Evolutionary conservation across 2,888 invertebrate species (phyloP).

Genomic region (Heliconius charithonia): DNA sequence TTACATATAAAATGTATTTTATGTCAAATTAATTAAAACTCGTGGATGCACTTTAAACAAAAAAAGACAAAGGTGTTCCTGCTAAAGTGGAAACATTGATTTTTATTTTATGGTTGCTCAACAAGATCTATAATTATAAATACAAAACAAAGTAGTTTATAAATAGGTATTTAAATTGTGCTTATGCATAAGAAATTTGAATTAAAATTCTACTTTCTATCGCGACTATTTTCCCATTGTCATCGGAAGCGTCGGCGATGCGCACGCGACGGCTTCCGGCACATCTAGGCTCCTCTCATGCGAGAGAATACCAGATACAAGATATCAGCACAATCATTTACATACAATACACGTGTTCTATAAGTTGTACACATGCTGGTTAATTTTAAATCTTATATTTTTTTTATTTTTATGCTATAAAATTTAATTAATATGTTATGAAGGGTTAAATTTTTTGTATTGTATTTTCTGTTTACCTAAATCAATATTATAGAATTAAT

Average conservation of each 20-base stretch:
- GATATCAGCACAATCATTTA: constrained; percentile 22
- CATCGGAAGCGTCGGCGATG: constrained; percentile 54
- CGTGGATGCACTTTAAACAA: not conserved
- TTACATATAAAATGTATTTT: not conserved
- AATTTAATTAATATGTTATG: not conserved
- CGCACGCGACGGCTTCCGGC: constrained; percentile 69
- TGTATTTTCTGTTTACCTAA: not conserved
- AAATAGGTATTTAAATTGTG: not conserved
- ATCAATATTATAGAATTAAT: not conserved
- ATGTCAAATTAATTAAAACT: constrained; percentile 6
- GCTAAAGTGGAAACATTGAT: not conserved
- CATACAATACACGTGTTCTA: constrained; percentile 12
- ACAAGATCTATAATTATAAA: not conserved
- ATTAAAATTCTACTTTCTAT: constrained; percentile 56
- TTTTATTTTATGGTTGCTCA: not conserved
- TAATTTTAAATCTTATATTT: not conserved
- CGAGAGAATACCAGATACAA: constrained; percentile 53
- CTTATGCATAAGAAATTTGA: constrained; percentile 1
- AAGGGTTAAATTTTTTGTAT: not conserved
- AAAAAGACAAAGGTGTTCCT: not conserved
- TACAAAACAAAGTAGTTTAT: not conserved
- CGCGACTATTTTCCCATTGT: constrained; percentile 55
- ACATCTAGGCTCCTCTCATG: constrained; percentile 60
- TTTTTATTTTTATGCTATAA: not conserved
- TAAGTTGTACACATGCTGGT: not conserved